Percentiles rank a stretch among this genome's conserved stretches.
Evolutionary conservation across 2,113 vertebrate species (phyloP).

Genomic region (Muscicapa adusta): DNA sequence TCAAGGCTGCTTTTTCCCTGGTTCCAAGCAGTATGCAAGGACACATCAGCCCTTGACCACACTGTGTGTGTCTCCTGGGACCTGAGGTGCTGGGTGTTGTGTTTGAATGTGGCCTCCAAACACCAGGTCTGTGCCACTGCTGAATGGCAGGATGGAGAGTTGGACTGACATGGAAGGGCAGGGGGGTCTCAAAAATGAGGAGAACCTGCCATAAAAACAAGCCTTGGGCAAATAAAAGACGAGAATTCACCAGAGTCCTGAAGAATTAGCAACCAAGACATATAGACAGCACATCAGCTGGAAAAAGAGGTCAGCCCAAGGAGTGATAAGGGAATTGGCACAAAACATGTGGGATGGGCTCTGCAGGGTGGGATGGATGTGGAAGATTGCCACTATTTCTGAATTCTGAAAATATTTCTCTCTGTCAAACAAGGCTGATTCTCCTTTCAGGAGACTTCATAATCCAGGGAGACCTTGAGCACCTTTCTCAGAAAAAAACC

Average conservation of each 20-base stretch:
- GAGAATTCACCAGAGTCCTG: neutral
- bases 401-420: neutral
- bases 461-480: neutral
- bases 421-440: neutral
- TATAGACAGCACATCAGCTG: fast-evolving
- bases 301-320: neutral
- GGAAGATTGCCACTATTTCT: neutral
- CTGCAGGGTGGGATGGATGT: neutral
- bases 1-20: no score
- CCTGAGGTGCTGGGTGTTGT: neutral
- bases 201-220: neutral
- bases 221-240: neutral
- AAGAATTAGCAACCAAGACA: neutral
- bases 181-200: neutral
- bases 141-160: neutral
- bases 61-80: neutral
- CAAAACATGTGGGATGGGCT: neutral
- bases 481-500: neutral
- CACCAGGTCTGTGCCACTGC: neutral
- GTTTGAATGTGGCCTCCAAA: neutral
- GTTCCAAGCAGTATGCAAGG: no score
- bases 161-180: neutral
- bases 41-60: neutral
- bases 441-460: neutral
- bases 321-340: neutral